Percentiles rank a stretch among this genome's conserved stretches.
phyloP scores from a whole-genome alignment of 2,888 invertebrate species.

The Parnassius smintheus region DNA sequence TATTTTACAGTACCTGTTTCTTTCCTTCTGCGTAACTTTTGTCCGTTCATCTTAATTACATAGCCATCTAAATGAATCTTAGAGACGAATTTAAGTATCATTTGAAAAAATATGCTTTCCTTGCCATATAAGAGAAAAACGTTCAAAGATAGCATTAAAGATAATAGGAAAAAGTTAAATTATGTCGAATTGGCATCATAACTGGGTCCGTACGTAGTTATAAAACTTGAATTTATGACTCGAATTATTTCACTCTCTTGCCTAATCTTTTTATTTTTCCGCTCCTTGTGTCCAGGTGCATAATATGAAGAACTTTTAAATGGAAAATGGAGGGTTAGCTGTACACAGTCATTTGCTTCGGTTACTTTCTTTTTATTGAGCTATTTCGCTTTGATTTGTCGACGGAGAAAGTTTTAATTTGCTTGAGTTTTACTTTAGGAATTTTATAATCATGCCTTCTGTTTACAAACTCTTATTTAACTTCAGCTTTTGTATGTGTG shows the following conservation, averaged over 20 bases:
- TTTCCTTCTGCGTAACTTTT: too few relatives aligned
- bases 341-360: constrained; percentile 48
- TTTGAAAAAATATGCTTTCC: constrained; percentile 50
- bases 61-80: too few relatives aligned
- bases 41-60: too few relatives aligned
- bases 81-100: background rate
- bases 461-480: background rate
- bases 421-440: constrained; percentile 9
- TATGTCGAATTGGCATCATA: constrained; percentile 73
- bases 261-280: constrained; percentile 64
- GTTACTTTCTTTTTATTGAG: constrained; percentile 57
- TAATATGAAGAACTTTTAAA: constrained; percentile 67
- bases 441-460: constrained; percentile 2
- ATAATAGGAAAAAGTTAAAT: constrained; percentile 81
- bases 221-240: constrained; percentile 78
- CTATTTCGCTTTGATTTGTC: constrained; percentile 60
- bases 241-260: constrained; percentile 72
- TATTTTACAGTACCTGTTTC: too few relatives aligned
- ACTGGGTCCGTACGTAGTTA: constrained; percentile 49
- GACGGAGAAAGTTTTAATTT: constrained; percentile 37
- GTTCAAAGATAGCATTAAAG: constrained; percentile 73
- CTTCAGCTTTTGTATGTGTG: too few relatives aligned
- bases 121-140: constrained; percentile 64
- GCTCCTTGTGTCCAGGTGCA: constrained; percentile 63
- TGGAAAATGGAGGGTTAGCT: constrained; percentile 52